A percentile compares a stretch with the other conserved stretches of the same genome.
phyloP scores from a whole-genome alignment of 2,113 vertebrate species.

The Gymnarchus niloticus region DNA sequence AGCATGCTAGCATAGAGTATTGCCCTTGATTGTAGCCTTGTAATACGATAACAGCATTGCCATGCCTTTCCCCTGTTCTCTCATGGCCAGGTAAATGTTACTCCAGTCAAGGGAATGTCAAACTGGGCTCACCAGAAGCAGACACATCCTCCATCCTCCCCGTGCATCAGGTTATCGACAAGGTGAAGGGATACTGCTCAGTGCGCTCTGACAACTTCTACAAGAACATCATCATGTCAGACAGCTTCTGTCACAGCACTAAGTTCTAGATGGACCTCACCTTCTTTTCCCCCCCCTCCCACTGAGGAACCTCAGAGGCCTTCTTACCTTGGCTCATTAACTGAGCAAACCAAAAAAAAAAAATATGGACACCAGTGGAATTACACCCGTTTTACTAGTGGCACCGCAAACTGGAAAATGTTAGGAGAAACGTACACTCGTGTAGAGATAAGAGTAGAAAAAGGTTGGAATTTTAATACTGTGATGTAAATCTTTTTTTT shows the following conservation, averaged over 20 bases:
- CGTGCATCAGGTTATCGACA: conserved; percentile 89
- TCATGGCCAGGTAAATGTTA: conserved; percentile 67
- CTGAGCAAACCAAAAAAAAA: neutral
- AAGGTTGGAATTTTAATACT: conserved; percentile 48
- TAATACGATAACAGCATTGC: neutral
- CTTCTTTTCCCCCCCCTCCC: neutral
- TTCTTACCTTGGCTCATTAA: neutral
- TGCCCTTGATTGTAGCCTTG: neutral
- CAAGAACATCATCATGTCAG: conserved; percentile 91
- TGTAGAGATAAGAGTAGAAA: conserved; percentile 21
- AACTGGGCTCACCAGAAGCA: conserved; percentile 68
- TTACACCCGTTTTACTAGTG: neutral
- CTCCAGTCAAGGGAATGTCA: conserved; percentile 66
- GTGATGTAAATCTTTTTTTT: conserved; percentile 51
- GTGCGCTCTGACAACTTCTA: conserved; percentile 89
- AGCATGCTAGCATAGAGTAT: neutral
- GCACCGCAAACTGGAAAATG: neutral
- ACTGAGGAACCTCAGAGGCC: neutral
- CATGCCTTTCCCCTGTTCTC: conserved; percentile 6
- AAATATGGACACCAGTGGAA: neutral
- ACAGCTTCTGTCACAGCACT: conserved; percentile 84
- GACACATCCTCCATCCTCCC: conserved; percentile 81
- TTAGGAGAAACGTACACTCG: conserved; percentile 22
- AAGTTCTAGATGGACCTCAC: conserved; percentile 67
- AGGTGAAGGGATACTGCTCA: conserved; percentile 86